Base-by-base conservation (phyloP, 2,113 vertebrate species). In the Clupea harengus region DNA sequence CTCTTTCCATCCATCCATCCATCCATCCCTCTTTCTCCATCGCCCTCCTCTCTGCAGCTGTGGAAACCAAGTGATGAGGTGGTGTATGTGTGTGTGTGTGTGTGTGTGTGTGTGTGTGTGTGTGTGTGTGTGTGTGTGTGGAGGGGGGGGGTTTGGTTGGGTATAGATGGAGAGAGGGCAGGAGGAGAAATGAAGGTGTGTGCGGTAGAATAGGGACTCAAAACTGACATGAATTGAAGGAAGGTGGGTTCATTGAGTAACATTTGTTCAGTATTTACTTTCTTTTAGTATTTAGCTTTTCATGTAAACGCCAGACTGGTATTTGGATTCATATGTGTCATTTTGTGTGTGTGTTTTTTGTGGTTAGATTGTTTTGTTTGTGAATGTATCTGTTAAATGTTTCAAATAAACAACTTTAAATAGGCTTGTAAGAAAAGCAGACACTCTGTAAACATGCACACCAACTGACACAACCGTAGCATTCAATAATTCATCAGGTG, bases 11-110 rank as follows among this genome's bases (percentile, higher is more conserved):
- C 64, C 32, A 11, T 32, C 72, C 17, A 10, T 32, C 11, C 22
- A 18, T 72, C 64, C 32, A 11, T 32, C 72, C 17, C 28, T 39
- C 72, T 78, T 11, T 39, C 72, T 32, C 32, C 15, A 28, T 32
- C 32, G 0, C 72, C 91, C 92, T 91, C 94, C 93, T 95, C 93
- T 93, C 85, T 91, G 94, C 95, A 96, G 95, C 96, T 96, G 95
- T 95, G 93, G 94, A 94, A 94, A 93, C 92, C 90, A 92, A 91
- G 91, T 89, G 90, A 89, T 89, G 44, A 50, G 88, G 89, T 90
- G 88, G 85, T 87, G 67, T 45, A 39, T 67, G 50, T 64, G 86
- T 88, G 85, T 88, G 85, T 72, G 45, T 80, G 60, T 82, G 28
- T 52, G 20, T 80, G 20, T 52, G 84, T 11, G 64, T 81, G 50